These are phyloP conservation scores for Accipiter cooperii DNA, from an alignment of 2,113 vertebrate species.

Conservation along the genomic window DNA sequence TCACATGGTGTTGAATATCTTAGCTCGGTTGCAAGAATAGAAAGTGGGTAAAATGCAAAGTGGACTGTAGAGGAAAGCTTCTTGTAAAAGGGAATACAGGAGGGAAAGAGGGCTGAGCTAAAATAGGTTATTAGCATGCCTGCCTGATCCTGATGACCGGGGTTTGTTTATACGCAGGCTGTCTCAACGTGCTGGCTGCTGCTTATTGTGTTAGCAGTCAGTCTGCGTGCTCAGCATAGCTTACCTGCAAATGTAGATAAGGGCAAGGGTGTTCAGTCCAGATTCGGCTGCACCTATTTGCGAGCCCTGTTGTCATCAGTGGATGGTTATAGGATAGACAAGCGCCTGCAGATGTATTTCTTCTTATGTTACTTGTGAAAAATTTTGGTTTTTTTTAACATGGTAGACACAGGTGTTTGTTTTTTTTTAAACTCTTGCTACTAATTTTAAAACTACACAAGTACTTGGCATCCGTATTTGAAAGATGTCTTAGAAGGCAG, in stretches of 20 bases:
- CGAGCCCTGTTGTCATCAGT: neutral
- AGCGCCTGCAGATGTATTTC: neutral
- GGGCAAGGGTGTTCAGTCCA: neutral
- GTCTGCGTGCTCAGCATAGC: neutral
- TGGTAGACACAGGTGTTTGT: neutral
- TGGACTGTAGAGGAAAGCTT: neutral
- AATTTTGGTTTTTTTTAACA: neutral
- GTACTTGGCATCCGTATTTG: neutral
- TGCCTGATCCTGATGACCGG: neutral
- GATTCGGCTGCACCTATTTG: neutral
- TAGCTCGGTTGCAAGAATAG: constrained; percentile 3
- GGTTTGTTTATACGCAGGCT: neutral
- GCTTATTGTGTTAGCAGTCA: neutral
- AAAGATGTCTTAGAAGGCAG: neutral
- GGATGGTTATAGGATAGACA: neutral
- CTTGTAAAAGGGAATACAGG: neutral
- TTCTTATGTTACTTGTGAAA: neutral
- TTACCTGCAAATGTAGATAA: neutral
- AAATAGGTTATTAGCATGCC: neutral
- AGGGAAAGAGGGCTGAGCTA: neutral
- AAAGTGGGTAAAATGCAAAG: neutral
- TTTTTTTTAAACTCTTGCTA: neutral
- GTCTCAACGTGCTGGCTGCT: neutral
- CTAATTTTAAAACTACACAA: neutral
- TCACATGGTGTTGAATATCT: neutral